These are phyloP conservation scores for Resseliella maxima DNA, from an alignment of 2,888 invertebrate genomes.

Conservation along the genomic window DNA sequence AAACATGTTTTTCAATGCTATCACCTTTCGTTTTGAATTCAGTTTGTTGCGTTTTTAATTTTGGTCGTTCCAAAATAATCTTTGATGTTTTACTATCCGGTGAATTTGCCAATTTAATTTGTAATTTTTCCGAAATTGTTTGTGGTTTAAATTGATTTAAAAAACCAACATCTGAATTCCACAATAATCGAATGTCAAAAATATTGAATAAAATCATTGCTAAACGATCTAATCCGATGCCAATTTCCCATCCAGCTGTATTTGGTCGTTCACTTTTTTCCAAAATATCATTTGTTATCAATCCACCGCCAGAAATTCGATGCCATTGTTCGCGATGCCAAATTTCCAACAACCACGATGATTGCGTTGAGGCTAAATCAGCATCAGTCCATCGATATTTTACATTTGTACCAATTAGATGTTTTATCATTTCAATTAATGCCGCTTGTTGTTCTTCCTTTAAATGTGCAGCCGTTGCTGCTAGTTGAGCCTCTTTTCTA, in stretches of 20 bases:
- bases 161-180: conserved; percentile 94
- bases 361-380: conserved; percentile 98
- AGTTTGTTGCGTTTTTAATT: background rate
- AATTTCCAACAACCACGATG: conserved; percentile 98
- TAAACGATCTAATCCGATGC: conserved; percentile 92
- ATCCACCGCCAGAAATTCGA: conserved; percentile 95
- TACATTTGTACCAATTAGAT: conserved; percentile 83
- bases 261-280: conserved; percentile 81
- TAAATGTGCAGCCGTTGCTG: conserved; percentile 71
- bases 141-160: conserved; percentile 81
- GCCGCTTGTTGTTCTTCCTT: conserved; percentile 85
- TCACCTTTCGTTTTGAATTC: background rate
- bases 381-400: conserved; percentile 76
- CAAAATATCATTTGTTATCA: conserved; percentile 90
- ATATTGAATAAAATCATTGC: conserved; percentile 97
- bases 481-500: background rate
- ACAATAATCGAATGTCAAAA: conserved; percentile 96
- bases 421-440: conserved; percentile 77
- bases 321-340: conserved; percentile 86
- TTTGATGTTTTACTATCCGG: background rate
- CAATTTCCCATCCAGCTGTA: conserved; percentile 97
- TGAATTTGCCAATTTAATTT: background rate
- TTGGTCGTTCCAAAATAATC: background rate
- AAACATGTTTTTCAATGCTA: background rate
- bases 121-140: background rate